Conservation (phyloP, 2,888 invertebrate genomes). For the Schizotus pectinicornis region DNA sequence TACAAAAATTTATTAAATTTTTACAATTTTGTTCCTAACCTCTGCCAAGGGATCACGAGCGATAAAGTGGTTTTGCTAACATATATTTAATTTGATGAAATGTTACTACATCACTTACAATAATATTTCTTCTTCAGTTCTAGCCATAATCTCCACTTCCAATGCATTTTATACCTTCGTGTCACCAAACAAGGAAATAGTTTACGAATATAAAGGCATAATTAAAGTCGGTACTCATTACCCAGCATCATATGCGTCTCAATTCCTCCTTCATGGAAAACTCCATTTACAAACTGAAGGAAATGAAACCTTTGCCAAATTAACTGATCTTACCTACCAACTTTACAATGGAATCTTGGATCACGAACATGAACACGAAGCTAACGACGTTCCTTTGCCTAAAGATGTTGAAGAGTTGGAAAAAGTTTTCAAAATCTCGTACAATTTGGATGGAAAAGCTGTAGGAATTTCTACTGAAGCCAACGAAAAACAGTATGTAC, state of each 20-base stretch:
- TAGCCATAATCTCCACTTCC: not conserved
- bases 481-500: constrained; percentile 52
- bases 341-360: constrained; percentile 48
- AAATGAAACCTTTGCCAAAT: constrained; percentile 46
- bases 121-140: no score
- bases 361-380: constrained; percentile 25
- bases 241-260: constrained; percentile 50
- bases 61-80: no score
- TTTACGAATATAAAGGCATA: constrained; percentile 55
- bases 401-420: constrained; percentile 37
- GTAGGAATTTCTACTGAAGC: constrained; percentile 47
- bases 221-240: constrained; percentile 52
- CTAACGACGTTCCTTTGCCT: constrained; percentile 36
- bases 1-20: no score
- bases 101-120: no score
- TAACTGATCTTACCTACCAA: constrained; percentile 49
- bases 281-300: constrained; percentile 48
- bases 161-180: constrained; percentile 32
- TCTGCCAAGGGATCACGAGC: no score
- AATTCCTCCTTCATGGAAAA: constrained; percentile 51
- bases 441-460: constrained; percentile 44
- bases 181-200: constrained; percentile 61
- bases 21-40: no score
- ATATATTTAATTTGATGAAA: no score
- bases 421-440: constrained; percentile 40